Evolutionary conservation across 2,113 vertebrate species (phyloP).

Genomic region (Platysteira castanea): DNA sequence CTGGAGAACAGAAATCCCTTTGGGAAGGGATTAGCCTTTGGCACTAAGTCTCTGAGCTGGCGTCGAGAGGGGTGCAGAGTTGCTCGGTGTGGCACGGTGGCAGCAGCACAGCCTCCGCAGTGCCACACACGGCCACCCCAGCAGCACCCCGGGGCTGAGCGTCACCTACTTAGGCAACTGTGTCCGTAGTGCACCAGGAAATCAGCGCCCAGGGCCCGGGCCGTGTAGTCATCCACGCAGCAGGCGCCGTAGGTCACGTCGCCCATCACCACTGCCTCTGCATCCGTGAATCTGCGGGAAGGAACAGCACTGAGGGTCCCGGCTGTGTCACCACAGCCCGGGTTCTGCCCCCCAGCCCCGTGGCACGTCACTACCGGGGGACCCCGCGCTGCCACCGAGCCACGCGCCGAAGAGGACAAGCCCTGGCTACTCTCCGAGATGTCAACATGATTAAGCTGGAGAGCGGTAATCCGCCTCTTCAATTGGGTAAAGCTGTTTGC

Average conservation of each 20-base stretch:
- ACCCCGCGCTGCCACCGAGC: neutral
- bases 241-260: slow-evolving; percentile 97
- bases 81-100: accelerated
- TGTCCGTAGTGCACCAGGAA: slow-evolving; percentile 99
- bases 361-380: accelerated
- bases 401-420: neutral
- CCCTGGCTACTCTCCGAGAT: slow-evolving; percentile 52
- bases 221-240: slow-evolving; percentile 96
- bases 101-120: neutral
- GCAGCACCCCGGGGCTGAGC: neutral
- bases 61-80: accelerated
- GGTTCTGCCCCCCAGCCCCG: neutral
- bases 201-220: slow-evolving; percentile 90
- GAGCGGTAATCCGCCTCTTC: slow-evolving; percentile 60
- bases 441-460: slow-evolving; percentile 58
- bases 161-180: slow-evolving; percentile 90
- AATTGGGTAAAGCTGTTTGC: slow-evolving; percentile 68
- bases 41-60: neutral
- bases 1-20: neutral
- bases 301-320: neutral
- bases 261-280: slow-evolving; percentile 91
- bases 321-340: neutral
- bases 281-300: slow-evolving; percentile 85
- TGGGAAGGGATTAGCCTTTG: neutral
- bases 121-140: neutral